Conservation (phyloP, 2,797 vertebrate species). For the Thalassophryne amazonica region DNA sequence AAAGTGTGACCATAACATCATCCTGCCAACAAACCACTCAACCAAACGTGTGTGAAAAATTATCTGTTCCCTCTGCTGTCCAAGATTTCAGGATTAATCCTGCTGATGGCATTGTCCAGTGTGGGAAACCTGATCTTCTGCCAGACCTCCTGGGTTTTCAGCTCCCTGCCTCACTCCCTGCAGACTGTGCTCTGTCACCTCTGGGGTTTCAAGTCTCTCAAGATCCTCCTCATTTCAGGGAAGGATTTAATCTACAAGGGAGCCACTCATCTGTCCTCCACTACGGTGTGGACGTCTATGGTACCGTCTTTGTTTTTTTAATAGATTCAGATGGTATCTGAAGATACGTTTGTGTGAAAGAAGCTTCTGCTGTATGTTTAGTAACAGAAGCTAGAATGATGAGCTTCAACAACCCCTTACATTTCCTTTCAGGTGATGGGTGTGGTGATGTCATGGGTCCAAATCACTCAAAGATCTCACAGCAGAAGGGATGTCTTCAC, state of each 20-base stretch:
- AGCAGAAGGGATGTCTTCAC: constrained; percentile 51
- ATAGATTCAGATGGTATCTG: too few species aligned
- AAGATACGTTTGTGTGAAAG: neutral
- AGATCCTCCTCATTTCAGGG: neutral
- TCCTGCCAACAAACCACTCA: too few species aligned
- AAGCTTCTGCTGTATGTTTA: neutral
- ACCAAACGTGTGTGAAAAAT: too few species aligned
- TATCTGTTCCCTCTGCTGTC: too few species aligned
- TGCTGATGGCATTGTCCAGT: constrained; percentile 55
- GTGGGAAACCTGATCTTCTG: constrained; percentile 46
- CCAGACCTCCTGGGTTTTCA: constrained; percentile 23
- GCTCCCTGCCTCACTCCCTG: constrained; percentile 33
- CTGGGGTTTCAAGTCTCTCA: constrained; percentile 7
- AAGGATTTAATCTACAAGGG: constrained; percentile 8
- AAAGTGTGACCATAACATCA: too few species aligned
- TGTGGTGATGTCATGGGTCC: constrained; percentile 46
- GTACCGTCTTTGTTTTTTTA: constrained; percentile 48
- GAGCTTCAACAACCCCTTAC: neutral
- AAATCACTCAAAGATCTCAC: constrained; percentile 50
- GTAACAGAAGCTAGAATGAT: neutral
- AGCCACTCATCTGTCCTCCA: constrained; percentile 29
- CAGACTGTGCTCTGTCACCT: constrained; percentile 25
- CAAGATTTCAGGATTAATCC: constrained; percentile 68
- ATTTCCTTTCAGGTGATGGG: constrained; percentile 56
- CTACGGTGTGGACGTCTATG: constrained; percentile 56